Base-by-base conservation (phyloP, 2,888 invertebrate species). In the Tortrix viridana region DNA sequence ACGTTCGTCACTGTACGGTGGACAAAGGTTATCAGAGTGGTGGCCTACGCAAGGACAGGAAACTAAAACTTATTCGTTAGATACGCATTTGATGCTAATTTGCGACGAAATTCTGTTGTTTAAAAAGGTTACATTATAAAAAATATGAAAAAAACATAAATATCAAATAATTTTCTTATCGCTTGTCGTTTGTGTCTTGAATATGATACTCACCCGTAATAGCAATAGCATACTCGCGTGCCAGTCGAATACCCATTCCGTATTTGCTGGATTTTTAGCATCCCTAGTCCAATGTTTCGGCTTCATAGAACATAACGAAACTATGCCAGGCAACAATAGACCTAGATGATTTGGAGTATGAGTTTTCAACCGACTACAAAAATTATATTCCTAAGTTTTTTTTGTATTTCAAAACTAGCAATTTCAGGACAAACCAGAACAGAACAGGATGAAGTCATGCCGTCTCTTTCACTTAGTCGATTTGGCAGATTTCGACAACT, bases 161-260 rank as follows among this genome's bases (percentile, higher is more conserved):
- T 9, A n/a, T n/a, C n/a, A 16, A 6, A n/a, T 41, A 41, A 6
- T 14, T n/a, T 16, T 6, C 5, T 1, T n/a, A 41, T 41, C 41
- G 41, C 41, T 41, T 1, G 16, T 16, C n/a, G 41, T 6, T 16
- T 41, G 14, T 41, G 4, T 2, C 5, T 41, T 16, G 41, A 2
- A 5, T 41, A 16, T 32, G 12, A 32, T 32, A 12, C 32, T 3
- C 12, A 12, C 32, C 9, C 32, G 53, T 53, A 16, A n/a, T n/a
- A 3, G 32, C n/a, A 46, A 44, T 55, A 44, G 18, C 19, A 32
- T 6, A 19, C 56, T 47, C 20, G 46, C 47, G 22, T 37, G 22
- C 54, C 38, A 12, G 26, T 18, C 20, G 47, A 47, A 56, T 56
- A 56, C 56, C 37, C 32, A 37, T 55, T 20, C 37, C 44, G 44